phyloP scores from a whole-genome alignment of 1,140 invertebrate genomes.

The Pogonomyrmex californicus region DNA sequence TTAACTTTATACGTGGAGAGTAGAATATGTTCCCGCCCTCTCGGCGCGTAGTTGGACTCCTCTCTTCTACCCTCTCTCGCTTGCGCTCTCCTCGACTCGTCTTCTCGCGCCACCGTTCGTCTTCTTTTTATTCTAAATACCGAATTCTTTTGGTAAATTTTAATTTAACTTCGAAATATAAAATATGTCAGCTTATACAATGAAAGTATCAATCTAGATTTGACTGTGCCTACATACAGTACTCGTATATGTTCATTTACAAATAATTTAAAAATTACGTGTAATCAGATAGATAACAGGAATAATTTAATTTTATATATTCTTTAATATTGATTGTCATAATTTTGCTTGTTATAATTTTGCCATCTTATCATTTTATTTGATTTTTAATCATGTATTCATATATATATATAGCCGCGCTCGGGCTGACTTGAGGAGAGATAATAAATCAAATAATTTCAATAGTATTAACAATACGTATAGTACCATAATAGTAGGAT shows the following conservation, averaged over 20 bases:
- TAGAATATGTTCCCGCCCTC: conserved; percentile 66
- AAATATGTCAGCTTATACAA: neutral
- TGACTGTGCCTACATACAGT: neutral
- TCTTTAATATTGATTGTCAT: neutral
- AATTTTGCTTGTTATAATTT: neutral
- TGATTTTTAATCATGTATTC: neutral
- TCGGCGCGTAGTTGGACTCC: neutral
- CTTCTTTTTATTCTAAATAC: conserved; percentile 9
- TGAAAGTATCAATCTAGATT: neutral
- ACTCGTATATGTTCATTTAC: neutral
- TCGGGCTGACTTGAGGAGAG: neutral
- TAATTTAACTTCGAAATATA: conserved; percentile 13
- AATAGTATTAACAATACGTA: neutral
- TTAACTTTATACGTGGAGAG: conserved; percentile 84
- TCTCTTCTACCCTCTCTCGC: conserved; percentile 5
- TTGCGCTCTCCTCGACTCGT: conserved; percentile 33
- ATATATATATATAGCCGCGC: neutral
- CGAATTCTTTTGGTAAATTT: neutral
- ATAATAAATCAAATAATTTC: neutral
- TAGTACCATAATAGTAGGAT: neutral
- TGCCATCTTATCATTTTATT: neutral
- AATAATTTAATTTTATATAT: neutral
- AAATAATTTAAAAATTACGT: neutral
- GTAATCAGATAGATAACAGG: neutral
- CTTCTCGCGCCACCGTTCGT: neutral